Base-by-base conservation (phyloP, 1,140 invertebrate species). In the Pinna nobilis region DNA sequence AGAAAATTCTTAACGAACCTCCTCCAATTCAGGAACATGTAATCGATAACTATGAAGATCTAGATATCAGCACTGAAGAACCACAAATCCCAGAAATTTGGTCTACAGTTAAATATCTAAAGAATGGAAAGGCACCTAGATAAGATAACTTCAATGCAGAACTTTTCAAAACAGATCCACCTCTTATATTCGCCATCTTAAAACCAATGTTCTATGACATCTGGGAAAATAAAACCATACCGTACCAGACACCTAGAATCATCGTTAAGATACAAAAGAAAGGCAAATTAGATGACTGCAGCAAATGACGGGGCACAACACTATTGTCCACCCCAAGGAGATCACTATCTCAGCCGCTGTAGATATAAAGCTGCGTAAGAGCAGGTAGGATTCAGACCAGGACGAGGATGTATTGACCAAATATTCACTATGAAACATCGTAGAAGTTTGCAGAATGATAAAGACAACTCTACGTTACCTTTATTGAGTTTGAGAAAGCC, bases 241-340 rank as follows among this genome's bases (percentile, higher is more conserved):
- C n/a, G n/a, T 9, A 44, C 7, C 7, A 44, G 39, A 44, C 39
- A n/a, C n/a, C n/a, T n/a, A n/a, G n/a, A n/a, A n/a, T n/a, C n/a
- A 69, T 47, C 41, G 49, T 20, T 51, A 59, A 41, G 47, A 44
- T 47, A 39, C 57, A 49, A n/a, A 63, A 63, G n/a, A 64, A 44
- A 20, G 49, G 61, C 1, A 32, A 18, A 9, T 68, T 37, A 32
- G 32, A 30, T 32, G 50, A 50, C 0, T 55, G 51, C n/a, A n/a
- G n/a, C n/a, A n/a, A n/a, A n/a, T n/a, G n/a, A n/a, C n/a, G n/a
- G n/a, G n/a, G n/a, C n/a, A n/a, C 23, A 68, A 68, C 15, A 68
- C 41, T 2, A 18, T 68, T n/a, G 1, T 49, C 47, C 33, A 66
- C 30, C 50, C 50, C 41, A 49, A 60, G 5, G 61, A 44, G 33